Evolutionary conservation across 2,888 invertebrate genomes (phyloP).

Genomic region (Mythimna ferrago): DNA sequence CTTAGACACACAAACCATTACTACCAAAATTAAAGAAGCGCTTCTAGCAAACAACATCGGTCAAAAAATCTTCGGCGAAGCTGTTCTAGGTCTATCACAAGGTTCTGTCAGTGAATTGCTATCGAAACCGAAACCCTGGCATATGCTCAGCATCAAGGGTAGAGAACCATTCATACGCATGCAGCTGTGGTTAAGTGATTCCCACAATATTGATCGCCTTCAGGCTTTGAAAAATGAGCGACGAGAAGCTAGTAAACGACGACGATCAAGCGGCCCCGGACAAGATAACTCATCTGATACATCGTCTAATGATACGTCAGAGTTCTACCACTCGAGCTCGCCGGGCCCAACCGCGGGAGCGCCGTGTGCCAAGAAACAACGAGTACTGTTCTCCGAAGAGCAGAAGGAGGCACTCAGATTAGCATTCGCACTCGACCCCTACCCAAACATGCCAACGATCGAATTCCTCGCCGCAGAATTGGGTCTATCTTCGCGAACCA

Average conservation of each 20-base stretch:
- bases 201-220: constrained; percentile 97
- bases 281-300: constrained; percentile 97
- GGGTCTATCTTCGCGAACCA: constrained; percentile 97
- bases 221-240: constrained; percentile 97
- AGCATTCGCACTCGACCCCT: constrained; percentile 98
- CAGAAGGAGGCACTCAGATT: constrained; percentile 98
- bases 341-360: constrained; percentile 94
- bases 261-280: constrained; percentile 95
- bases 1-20: constrained; percentile 98
- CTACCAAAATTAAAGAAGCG: constrained; percentile 99
- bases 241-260: constrained; percentile 97
- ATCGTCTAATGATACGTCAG: constrained; percentile 96
- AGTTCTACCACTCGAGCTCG: constrained; percentile 96
- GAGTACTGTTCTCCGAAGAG: constrained; percentile 99
- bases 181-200: constrained; percentile 99
- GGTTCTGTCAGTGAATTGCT: constrained; percentile 99
- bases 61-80: constrained; percentile 99
- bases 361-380: constrained; percentile 97
- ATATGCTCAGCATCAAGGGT: constrained; percentile 99
- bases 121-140: constrained; percentile 99
- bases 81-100: constrained; percentile 98
- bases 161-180: constrained; percentile 98
- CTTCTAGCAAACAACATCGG: constrained; percentile 99
- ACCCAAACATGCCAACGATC: constrained; percentile 98
- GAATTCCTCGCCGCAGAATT: constrained; percentile 98